Base-by-base conservation (phyloP, 1,140 invertebrate species). In the Aphis gossypii region DNA sequence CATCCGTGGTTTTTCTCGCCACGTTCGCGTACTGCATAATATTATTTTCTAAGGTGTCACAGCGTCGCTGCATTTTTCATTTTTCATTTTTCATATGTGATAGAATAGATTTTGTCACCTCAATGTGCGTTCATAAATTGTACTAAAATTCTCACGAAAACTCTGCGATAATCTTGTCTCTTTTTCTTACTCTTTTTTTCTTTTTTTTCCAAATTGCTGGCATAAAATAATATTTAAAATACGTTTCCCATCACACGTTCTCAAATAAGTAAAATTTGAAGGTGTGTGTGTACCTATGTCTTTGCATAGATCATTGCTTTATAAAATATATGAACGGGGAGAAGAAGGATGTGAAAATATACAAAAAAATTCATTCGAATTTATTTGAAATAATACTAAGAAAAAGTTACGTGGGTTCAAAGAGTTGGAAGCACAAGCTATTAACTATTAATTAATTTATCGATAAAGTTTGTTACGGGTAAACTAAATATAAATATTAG, bases 81-180 rank as follows among this genome's bases (percentile, higher is more conserved):
- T 68, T 68, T 68, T 68, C 60, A 68, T 76, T 76, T 76, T 76
- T 76, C 30, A n/a, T 76, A 18, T 18, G 60, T 14, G 30, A n/a
- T 76, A 76, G 60, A 76, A 76, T 76, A n/a, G 60, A 76, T 76
- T 68, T 76, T 76, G 60, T 76, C 30, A 76, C 23, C 60, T n/a
- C 30, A 18, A 68, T 11, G 60, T 76, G n/a, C 3, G n/a, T n/a
- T n/a, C 60, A 6, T 76, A 76, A 76, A 76, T 76, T n/a, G 60
- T 76, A 35, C 30, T 3, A 76, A 68, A n/a, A 76, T n/a, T 68
- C 60, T 60, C 23, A 14, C 30, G 11, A 18, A n/a, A 68, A n/a
- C 14, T 30, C 14, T n/a, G 30, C 30, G 0, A 18, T n/a, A 1
- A n/a, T 76, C n/a, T 18, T 3, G 4, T 20, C 0, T 76, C n/a